Evolutionary conservation across 1,140 invertebrate species (phyloP), one percentile per base, ranked within the genome.

Genomic region (Dermatophagoides farinae): DNA sequence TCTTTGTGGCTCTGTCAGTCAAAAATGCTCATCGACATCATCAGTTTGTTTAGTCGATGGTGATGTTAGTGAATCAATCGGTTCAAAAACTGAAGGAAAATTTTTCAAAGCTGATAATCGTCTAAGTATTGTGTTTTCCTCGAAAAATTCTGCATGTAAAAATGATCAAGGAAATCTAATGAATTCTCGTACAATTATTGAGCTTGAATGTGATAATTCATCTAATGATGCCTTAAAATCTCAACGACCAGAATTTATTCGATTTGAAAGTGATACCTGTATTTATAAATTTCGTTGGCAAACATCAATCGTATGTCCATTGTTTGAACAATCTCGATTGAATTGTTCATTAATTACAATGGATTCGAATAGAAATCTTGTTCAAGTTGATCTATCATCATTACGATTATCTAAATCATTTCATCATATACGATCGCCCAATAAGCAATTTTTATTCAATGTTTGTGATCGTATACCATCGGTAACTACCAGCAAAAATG

Each of bases 121-220:
- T 12, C 4, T 60, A 16, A 43, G 1, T 41, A 22, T 52, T n/a
- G 25, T 22, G 5, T 49, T 23, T 16, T 16, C 38, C 1, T 22
- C 16, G 31, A 31, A 12, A 38, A 41, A 25, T 4, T 1, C 9
- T n/a, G n/a, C 11, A n/a, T 44, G 57, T 37, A 46, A 59, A 50
- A 51, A 6, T 39, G 11, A 59, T 60, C 47, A 38, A 44, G 41
- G 18, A 18, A 52, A 54, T 40, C 20, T 14, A 20, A 22, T 25
- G 39, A 43, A 55, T 41, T 23, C 64, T n/a, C 47, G 62, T 25
- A 46, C 64, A 39, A 49, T 46, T 25, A 63, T 65, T 23, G 65
- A 63, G 22, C 66, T 66, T 64, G 59, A 64, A 41, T 66, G 64
- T 44, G 64, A 66, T 61, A 14, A 25, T n/a, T 43, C 47, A n/a